A percentile compares a stretch with the other conserved stretches of the same genome.
phyloP scores from a whole-genome alignment of 1,140 invertebrate genomes.

The Atta cephalotes region DNA sequence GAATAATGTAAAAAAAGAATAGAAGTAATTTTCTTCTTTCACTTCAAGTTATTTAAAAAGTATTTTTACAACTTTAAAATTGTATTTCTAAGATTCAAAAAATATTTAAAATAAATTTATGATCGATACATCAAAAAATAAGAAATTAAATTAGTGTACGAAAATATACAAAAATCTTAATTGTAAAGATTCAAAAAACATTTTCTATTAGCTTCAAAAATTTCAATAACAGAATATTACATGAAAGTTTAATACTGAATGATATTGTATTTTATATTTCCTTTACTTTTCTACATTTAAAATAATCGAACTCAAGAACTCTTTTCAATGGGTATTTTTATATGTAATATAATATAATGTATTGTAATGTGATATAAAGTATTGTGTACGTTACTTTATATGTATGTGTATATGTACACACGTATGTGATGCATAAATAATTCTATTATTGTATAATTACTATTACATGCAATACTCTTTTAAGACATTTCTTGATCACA shows the following conservation, averaged over 20 bases:
- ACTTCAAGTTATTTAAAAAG: background rate
- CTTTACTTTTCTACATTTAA: background rate
- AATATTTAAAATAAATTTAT: background rate
- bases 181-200: background rate
- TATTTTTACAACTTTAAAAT: background rate
- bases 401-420: background rate
- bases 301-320: background rate
- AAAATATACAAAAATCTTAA: background rate
- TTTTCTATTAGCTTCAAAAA: background rate
- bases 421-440: background rate
- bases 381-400: background rate
- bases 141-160: background rate
- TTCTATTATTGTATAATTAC: background rate
- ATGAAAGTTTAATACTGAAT: constrained; percentile 14
- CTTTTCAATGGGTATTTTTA: background rate
- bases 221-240: constrained; percentile 20
- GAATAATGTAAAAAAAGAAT: background rate
- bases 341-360: background rate
- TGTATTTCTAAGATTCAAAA: background rate
- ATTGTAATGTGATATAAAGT: background rate
- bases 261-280: background rate
- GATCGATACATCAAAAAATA: background rate
- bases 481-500: background rate
- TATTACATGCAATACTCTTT: background rate
- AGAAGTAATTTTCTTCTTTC: background rate